These are phyloP conservation scores for Pitta sordida DNA, from an alignment of 2,113 vertebrate genomes.

Conservation along the genomic window DNA sequence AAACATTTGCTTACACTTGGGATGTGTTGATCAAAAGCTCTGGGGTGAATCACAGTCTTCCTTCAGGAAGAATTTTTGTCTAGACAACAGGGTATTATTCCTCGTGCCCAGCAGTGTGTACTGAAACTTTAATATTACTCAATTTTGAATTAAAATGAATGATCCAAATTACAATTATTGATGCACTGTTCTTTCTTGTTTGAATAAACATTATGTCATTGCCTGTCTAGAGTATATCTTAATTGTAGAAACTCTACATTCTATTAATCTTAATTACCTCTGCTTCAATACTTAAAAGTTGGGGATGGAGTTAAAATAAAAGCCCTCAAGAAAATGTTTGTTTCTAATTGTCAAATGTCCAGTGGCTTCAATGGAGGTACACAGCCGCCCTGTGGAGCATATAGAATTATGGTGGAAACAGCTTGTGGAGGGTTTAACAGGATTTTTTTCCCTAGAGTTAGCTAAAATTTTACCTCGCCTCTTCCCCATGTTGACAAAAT, in stretches of 20 bases:
- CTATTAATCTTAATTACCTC: conserved; percentile 56
- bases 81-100: background rate
- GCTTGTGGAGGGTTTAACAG: background rate
- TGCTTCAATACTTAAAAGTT: conserved; percentile 1
- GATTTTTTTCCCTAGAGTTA: background rate
- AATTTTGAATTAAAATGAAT: conserved; percentile 42
- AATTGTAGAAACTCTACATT: conserved; percentile 43
- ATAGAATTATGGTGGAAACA: background rate
- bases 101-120: background rate
- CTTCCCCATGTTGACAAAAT: background rate
- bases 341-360: background rate
- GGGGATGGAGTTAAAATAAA: background rate
- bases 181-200: conserved; percentile 37
- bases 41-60: background rate
- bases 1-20: background rate
- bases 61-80: background rate
- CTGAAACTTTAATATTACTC: background rate
- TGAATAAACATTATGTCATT: conserved; percentile 60
- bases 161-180: conserved; percentile 54
- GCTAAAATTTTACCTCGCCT: background rate
- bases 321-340: background rate
- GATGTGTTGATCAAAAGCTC: conserved; percentile 18
- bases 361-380: background rate
- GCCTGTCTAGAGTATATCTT: conserved; percentile 37
- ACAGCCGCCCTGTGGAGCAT: background rate